Evolutionary conservation across 2,797 vertebrate genomes (phyloP), one percentile per base, ranked within the genome.

Genomic region (Pelodytes ibericus): DNA sequence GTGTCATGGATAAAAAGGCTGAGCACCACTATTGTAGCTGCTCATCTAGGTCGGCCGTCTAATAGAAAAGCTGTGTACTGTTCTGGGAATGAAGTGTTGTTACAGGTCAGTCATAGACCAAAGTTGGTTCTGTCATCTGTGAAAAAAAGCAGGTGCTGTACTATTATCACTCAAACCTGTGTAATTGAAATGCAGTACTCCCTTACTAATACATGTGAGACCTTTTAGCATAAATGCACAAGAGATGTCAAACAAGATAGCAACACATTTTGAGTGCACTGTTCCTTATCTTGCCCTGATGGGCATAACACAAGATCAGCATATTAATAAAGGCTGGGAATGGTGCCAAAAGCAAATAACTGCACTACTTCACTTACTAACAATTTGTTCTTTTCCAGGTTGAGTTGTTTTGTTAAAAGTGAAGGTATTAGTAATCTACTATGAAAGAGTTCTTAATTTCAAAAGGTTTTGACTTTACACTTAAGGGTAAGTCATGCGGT

Each of bases 311-410:
- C 20, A 1, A 7, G n/a, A 53, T 53, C 6, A 24, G 9, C n/a
- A 20, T 22, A 53, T 20, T 24, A 53, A 53, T 53, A 53, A 53
- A 53, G 49, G 16, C 49, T 53, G 49, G 49, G 49, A n/a, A 53
- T 53, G 3, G 1, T 53, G 49, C 49, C 49, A 53, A 13, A 1
- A 24, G 4, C 44, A 22, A 53, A 53, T 13, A 53, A 7, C 24
- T 20, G 24, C 49, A 53, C 20, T 8, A 22, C 11, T 25, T 53
- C 3, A 2, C 6, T 53, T 53, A 11, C 20, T 8, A 24, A 1
- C 2, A 24, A 24, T 53, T 5, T 22, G 49, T 22, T n/a, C 44
- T 18, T 1, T 36, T 10, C 49, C 49, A 53, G n/a, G 49, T 53
- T 53, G 11, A 39, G 36, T 39, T 39, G 7, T n/a, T 44, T 44